Evolutionary conservation across 2,797 vertebrate genomes (phyloP).

Genomic region (Bovichtus variegatus): DNA sequence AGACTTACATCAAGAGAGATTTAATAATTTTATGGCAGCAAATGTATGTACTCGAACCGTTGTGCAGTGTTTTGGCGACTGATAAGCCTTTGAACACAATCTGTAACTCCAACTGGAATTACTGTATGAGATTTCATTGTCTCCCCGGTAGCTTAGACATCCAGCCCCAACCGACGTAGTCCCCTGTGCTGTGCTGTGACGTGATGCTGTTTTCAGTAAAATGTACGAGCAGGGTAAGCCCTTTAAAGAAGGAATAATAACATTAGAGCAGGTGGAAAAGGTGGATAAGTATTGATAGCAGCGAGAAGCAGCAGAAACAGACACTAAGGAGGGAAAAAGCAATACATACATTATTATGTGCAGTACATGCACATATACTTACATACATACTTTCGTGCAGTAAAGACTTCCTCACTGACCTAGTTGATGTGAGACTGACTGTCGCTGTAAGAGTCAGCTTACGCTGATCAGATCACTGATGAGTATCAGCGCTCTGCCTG

Average conservation of each 20-base stretch:
- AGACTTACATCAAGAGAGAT: not conserved
- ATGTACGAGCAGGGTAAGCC: not conserved
- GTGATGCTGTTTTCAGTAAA: not conserved
- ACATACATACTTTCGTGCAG: not conserved
- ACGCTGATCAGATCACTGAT: too few relatives aligned
- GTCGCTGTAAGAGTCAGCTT: too few relatives aligned
- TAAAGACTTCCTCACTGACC: not conserved
- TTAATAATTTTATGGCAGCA: not conserved
- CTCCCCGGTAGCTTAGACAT: not conserved
- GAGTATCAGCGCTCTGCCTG: not conserved
- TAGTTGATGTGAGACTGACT: not conserved
- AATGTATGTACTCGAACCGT: not conserved
- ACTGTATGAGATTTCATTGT: conserved; percentile 1
- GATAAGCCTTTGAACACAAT: not conserved
- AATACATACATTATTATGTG: too few relatives aligned
- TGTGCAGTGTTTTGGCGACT: not conserved
- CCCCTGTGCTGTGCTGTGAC: not conserved
- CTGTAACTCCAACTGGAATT: not conserved
- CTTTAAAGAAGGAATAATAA: too few relatives aligned
- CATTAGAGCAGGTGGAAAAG: not conserved
- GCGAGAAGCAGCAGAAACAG: not conserved
- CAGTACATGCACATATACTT: too few relatives aligned
- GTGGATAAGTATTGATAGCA: not conserved
- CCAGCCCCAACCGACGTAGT: not conserved
- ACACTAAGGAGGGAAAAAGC: not conserved